Percentiles rank a stretch among this genome's conserved stretches.
Evolutionary conservation across 2,888 invertebrate genomes (phyloP).

Genomic region (Steinernema hermaphroditum): DNA sequence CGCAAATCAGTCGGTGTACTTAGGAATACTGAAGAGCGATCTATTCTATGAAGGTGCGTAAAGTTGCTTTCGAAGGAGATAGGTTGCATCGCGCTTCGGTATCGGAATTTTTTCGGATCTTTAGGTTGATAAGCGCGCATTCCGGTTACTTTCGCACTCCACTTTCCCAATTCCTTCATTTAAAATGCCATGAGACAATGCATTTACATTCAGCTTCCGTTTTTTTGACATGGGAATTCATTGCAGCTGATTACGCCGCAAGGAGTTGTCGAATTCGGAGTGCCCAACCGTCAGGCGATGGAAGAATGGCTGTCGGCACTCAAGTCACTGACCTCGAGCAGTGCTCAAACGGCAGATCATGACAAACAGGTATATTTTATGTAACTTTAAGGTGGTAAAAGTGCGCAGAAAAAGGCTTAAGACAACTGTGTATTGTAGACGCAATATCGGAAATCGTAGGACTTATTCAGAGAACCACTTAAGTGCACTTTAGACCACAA

Average conservation of each 20-base stretch:
- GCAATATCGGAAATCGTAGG: too few relatives aligned
- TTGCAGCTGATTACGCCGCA: constrained; percentile 23
- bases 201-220: neutral
- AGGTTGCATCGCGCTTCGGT: too few relatives aligned
- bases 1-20: too few relatives aligned
- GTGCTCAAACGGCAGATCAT: neutral
- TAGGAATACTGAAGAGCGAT: too few relatives aligned
- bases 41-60: too few relatives aligned
- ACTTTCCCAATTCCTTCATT: neutral
- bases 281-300: constrained; percentile 29
- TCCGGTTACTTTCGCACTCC: neutral
- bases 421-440: neutral
- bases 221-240: neutral
- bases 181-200: neutral
- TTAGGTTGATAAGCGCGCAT: too few relatives aligned
- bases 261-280: constrained; percentile 29
- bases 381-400: too few relatives aligned
- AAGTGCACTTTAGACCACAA: too few relatives aligned
- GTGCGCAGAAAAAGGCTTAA: neutral
- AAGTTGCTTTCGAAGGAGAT: too few relatives aligned
- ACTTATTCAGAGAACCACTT: too few relatives aligned
- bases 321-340: constrained; percentile 23
- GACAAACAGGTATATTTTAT: constrained; percentile 11
- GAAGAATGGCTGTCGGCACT: constrained; percentile 34
- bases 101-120: too few relatives aligned